phyloP scores from a whole-genome alignment of 2,797 vertebrate species.

The Macropodus opercularis region DNA sequence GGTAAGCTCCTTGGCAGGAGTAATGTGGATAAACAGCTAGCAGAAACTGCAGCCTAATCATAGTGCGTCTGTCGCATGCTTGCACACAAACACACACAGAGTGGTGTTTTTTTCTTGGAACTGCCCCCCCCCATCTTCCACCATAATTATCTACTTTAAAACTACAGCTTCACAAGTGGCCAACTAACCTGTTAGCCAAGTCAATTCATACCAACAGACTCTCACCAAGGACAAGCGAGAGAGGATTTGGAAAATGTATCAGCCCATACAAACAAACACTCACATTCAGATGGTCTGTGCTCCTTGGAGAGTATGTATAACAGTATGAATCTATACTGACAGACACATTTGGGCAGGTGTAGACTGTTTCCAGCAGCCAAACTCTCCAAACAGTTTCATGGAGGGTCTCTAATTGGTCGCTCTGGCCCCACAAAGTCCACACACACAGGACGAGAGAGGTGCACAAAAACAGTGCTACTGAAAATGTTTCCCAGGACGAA shows the following conservation, averaged over 20 bases:
- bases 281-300: background rate
- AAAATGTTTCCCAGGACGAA: conserved; percentile 37
- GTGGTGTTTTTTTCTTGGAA: conserved; percentile 8
- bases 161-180: conserved; percentile 41
- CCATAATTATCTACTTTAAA: conserved; percentile 53
- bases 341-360: background rate
- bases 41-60: conserved; percentile 69
- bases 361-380: conserved; percentile 10
- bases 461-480: background rate
- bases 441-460: background rate
- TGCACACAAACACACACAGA: conserved; percentile 8
- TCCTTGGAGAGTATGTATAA: conserved; percentile 4
- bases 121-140: conserved; percentile 16
- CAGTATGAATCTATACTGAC: background rate
- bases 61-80: conserved; percentile 54
- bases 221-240: background rate
- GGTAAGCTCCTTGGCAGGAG: conserved; percentile 78
- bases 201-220: too few species aligned
- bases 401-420: conserved; percentile 35
- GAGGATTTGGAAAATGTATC: too few species aligned
- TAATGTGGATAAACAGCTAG: conserved; percentile 76
- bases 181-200: conserved; percentile 55
- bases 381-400: conserved; percentile 15
- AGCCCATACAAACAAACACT: background rate
- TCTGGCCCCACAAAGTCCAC: conserved; percentile 8